Conservation (phyloP, 2,797 vertebrate species). For the Masticophis lateralis region DNA sequence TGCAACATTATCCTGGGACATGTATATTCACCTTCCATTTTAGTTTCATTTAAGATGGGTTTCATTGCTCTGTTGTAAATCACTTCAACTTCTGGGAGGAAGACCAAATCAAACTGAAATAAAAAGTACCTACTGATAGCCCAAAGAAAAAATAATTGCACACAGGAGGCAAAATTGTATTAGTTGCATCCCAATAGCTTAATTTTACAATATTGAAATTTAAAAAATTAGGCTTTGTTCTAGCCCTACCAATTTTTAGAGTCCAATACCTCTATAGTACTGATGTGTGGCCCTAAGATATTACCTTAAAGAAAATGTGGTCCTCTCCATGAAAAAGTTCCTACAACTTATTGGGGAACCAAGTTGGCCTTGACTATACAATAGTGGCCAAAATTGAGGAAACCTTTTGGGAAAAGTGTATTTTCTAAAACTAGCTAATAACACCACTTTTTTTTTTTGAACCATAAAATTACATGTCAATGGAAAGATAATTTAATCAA, state of each 20-base stretch:
- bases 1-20: not conserved
- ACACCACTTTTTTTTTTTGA: too few relatives aligned
- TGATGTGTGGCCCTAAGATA: not conserved
- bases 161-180: not conserved
- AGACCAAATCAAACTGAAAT: not conserved
- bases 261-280: not conserved
- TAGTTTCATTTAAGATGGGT: not conserved
- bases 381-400: too few relatives aligned
- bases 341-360: not conserved
- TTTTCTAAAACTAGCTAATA: too few relatives aligned
- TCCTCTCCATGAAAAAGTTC: not conserved
- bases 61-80: not conserved
- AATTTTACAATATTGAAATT: not conserved
- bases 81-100: not conserved
- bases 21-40: not conserved
- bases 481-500: too few relatives aligned
- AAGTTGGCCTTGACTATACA: not conserved
- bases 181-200: not conserved
- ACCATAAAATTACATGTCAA: too few relatives aligned
- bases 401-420: too few relatives aligned
- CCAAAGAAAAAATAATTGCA: not conserved
- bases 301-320: not conserved
- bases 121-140: not conserved
- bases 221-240: not conserved
- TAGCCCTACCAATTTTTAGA: too few relatives aligned